phyloP scores from a whole-genome alignment of 53 echinoderm and acorn worm species.

The Luidia sarsii region DNA sequence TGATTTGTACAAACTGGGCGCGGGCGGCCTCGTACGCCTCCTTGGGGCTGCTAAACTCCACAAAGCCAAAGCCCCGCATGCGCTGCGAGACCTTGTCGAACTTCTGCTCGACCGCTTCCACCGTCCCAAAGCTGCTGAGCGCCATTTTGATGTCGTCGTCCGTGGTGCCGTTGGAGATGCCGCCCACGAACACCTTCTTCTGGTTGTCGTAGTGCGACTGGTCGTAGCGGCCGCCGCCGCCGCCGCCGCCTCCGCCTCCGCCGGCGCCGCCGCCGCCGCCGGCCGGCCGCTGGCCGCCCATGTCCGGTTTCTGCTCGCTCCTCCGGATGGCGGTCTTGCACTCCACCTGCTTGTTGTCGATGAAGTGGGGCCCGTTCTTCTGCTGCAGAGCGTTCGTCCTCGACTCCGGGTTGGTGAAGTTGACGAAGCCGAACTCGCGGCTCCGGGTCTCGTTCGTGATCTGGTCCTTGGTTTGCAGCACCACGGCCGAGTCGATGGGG shows the following conservation, averaged over 20 bases:
- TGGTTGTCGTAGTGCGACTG: slow-evolving; percentile 13
- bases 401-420: slow-evolving; percentile 27
- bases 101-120: slow-evolving; percentile 33
- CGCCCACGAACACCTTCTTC: slow-evolving; percentile 41
- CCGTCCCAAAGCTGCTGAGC: slow-evolving; percentile 25
- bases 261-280: neutral
- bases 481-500: slow-evolving; percentile 45
- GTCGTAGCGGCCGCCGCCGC: slow-evolving; percentile 5
- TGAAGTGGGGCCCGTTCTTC: slow-evolving; percentile 20
- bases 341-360: slow-evolving; percentile 32
- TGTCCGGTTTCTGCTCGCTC: neutral
- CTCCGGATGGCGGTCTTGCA: slow-evolving; percentile 38
- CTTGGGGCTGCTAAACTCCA: slow-evolving; percentile 35
- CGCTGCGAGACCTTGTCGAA: slow-evolving; percentile 36
- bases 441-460: slow-evolving; percentile 13
- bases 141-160: slow-evolving; percentile 34
- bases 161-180: slow-evolving; percentile 42
- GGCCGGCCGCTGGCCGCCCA: neutral
- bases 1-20: slow-evolving; percentile 37
- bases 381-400: neutral
- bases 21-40: slow-evolving; percentile 5
- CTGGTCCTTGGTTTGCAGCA: slow-evolving; percentile 1
- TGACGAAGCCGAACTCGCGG: slow-evolving; percentile 43
- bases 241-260: slow-evolving; percentile 13
- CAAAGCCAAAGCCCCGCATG: slow-evolving; percentile 46